phyloP scores from a whole-genome alignment of 2,797 vertebrate species.

The Australoheros facetus region DNA sequence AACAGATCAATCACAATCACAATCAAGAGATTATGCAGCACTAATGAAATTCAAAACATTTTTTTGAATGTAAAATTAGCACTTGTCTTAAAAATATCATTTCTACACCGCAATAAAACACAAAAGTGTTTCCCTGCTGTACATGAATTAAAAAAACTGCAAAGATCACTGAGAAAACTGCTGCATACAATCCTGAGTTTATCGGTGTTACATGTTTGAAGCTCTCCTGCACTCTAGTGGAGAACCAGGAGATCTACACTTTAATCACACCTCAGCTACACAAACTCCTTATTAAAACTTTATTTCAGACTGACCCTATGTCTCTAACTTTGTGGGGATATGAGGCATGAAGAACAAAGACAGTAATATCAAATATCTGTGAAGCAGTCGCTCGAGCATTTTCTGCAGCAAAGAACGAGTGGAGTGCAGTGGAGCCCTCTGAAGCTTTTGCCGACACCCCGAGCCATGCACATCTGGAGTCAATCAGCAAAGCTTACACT shows the following conservation, averaged over 20 bases:
- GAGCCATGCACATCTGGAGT: constrained; percentile 74
- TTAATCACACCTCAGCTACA: neutral
- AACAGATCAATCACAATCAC: neutral
- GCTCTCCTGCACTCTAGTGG: constrained; percentile 73
- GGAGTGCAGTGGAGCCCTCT: constrained; percentile 67
- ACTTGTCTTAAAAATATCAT: neutral
- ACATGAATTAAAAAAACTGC: neutral
- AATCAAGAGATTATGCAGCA: neutral
- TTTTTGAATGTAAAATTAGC: neutral
- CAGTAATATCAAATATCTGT: constrained; percentile 68
- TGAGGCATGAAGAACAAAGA: constrained; percentile 47
- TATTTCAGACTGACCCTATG: constrained; percentile 46
- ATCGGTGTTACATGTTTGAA: constrained; percentile 19
- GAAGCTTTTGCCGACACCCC: constrained; percentile 60
- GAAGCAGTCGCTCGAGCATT: constrained; percentile 52
- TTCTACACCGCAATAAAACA: neutral
- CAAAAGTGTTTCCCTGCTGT: neutral
- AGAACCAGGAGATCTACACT: neutral
- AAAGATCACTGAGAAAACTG: neutral
- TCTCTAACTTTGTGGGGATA: constrained; percentile 47
- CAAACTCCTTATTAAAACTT: constrained; percentile 31
- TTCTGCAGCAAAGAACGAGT: constrained; percentile 38
- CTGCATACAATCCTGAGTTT: neutral
- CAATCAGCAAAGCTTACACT: constrained; percentile 73
- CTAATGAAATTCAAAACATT: neutral